These are phyloP conservation scores for Upupa epops DNA, from an alignment of 2,113 vertebrate genomes.

Conservation along the genomic window DNA sequence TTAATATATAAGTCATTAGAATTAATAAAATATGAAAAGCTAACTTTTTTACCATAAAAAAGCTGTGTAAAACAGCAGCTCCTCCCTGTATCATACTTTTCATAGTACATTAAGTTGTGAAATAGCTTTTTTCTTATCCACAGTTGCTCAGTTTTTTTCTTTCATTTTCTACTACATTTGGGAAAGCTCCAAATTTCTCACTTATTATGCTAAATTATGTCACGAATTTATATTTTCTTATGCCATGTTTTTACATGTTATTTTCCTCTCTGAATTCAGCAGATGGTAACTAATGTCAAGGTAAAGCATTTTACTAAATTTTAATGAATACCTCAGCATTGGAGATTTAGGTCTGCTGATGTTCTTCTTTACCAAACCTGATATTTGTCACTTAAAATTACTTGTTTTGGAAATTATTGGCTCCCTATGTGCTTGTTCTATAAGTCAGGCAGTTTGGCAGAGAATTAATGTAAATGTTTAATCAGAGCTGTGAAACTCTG, in stretches of 20 bases:
- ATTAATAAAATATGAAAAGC: not conserved
- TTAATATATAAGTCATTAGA: not conserved
- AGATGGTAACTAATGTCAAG: not conserved
- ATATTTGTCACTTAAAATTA: not conserved
- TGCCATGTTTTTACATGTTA: not conserved
- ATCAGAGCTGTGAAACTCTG: not conserved
- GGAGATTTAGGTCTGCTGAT: too few relatives aligned
- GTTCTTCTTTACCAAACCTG: too few relatives aligned
- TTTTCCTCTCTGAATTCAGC: not conserved
- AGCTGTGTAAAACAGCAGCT: not conserved
- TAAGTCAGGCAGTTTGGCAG: not conserved
- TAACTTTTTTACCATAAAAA: not conserved
- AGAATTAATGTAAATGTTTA: not conserved
- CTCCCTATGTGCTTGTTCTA: not conserved
- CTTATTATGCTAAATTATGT: not conserved
- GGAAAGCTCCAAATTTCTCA: not conserved
- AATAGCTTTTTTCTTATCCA: not conserved
- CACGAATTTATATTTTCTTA: not conserved
- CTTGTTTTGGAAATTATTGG: not conserved
- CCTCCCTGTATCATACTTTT: not conserved
- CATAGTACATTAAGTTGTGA: not conserved
- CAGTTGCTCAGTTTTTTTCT: not conserved
- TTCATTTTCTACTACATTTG: not conserved
- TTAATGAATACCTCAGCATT: too few relatives aligned
- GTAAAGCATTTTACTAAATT: too few relatives aligned